Conservation (phyloP, 1,140 invertebrate species). For the Stegodyphus dumicola region DNA sequence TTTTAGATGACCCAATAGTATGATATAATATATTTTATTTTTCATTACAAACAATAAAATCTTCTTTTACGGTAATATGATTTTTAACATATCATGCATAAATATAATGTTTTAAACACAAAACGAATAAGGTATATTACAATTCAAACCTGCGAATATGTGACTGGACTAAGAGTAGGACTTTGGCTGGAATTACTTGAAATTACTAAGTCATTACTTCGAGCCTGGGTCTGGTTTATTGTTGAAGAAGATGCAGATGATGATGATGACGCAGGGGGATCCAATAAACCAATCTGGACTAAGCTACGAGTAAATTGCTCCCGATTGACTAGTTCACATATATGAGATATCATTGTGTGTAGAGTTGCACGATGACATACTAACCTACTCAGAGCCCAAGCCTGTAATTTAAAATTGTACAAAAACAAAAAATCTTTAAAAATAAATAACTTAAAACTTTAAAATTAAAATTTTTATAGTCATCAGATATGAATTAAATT, state of each 20-base stretch:
- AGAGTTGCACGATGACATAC: conserved; percentile 70
- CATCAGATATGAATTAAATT: too few species aligned
- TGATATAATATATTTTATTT: too few species aligned
- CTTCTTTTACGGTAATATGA: too few species aligned
- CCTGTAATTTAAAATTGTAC: conserved; percentile 67
- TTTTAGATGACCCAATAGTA: too few species aligned
- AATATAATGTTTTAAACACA: too few species aligned
- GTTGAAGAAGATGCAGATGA: conserved; percentile 2
- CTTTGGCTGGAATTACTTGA: conserved; percentile 13
- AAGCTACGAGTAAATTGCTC: conserved; percentile 74
- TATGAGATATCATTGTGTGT: conserved; percentile 64
- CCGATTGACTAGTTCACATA: conserved; percentile 73
- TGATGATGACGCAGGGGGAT: conserved; percentile 62
- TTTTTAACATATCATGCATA: too few species aligned
- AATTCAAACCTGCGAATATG: conserved; percentile 40
- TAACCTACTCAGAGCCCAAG: conserved; percentile 72
- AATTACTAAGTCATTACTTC: conserved; percentile 40
- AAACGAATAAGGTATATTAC: too few species aligned
- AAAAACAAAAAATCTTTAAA: too few species aligned
- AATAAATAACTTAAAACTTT: too few species aligned
- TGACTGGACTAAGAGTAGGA: conserved; percentile 11
- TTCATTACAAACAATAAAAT: too few species aligned
- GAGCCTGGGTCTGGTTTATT: conserved; percentile 1
- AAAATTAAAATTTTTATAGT: too few species aligned
- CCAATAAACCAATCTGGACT: conserved; percentile 71